Base-by-base conservation (phyloP, 2,888 invertebrate genomes). In the Melolontha melolontha region DNA sequence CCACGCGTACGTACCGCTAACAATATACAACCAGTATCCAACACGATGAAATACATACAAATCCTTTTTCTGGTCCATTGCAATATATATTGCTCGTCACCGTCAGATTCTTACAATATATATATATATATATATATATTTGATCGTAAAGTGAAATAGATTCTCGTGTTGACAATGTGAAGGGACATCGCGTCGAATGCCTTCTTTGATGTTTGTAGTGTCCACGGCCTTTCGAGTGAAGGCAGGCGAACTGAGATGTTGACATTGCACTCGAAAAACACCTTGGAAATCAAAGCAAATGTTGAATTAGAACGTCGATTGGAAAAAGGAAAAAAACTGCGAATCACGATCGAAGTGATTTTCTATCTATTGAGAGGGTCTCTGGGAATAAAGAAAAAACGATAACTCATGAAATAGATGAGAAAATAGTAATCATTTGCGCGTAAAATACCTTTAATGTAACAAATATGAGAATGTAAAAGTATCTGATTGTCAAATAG, bases 181-280 rank as follows among this genome's bases (percentile, higher is more conserved):
- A 44, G 47, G 59, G 47, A 59, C 47, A 16, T 27, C 22, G 40
- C 10, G 68, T 66, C 55, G 73, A 63, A 54, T 41, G 66, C 62
- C 62, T 67, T 70, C 71, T 70, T 72, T 73, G 70, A 71, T 69
- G 70, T 69, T 73, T 71, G 71, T 64, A 66, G 66, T 70, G 70
- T 71, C 71, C 68, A 66, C 65, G 70, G 70, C 68, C 72, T 71
- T 71, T 72, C 73, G 59, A 62, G 47, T 49, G 47, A 62, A 62
- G 42, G 59, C 39, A n/a, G 17, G 17, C 63, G 69, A 66, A 68
- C 69, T 72, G 71, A 70, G 69, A 68, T 75, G 68, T 75, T 75
- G 74, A 75, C 74, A 75, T 55, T 73, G 69, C 74, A 75, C 75
- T 75, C 70, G 59, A 72, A 27, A 34, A 66, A 63, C 66, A 69